Evolutionary conservation across 2,888 invertebrate genomes (phyloP).

Genomic region (Nomada fabriciana): DNA sequence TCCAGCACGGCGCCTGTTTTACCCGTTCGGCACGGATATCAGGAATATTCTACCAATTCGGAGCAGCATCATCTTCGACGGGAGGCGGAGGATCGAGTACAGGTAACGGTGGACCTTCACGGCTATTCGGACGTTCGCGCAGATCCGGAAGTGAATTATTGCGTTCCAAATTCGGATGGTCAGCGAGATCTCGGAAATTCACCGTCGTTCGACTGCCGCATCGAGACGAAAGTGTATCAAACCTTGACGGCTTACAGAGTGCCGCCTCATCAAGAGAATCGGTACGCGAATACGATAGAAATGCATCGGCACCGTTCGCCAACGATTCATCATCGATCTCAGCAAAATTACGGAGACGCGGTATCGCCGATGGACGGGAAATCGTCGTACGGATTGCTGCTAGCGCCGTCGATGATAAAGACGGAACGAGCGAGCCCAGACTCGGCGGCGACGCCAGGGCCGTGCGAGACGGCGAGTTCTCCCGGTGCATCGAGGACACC

Average conservation of each 20-base stretch:
- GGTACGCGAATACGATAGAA: not conserved
- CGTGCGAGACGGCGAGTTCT: conserved; percentile 74
- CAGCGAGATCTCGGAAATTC: conserved; percentile 52
- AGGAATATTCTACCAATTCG: conserved; percentile 63
- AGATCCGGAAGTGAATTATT: conserved; percentile 59
- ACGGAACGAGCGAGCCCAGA: conserved; percentile 80
- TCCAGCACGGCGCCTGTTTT: conserved; percentile 47
- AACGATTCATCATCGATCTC: conserved; percentile 41
- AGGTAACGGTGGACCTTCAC: conserved; percentile 51
- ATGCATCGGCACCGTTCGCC: conserved; percentile 47
- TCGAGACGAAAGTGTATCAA: conserved; percentile 69
- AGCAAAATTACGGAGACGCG: conserved; percentile 57
- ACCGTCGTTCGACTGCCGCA: conserved; percentile 31
- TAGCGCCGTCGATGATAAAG: conserved; percentile 81
- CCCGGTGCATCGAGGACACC: conserved; percentile 66
- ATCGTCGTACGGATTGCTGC: conserved; percentile 75
- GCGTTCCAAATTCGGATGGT: conserved; percentile 49
- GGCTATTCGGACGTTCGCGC: conserved; percentile 49
- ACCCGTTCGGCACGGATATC: conserved; percentile 59
- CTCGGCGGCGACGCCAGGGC: conserved; percentile 82
- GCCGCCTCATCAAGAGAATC: not conserved
- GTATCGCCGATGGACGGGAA: conserved; percentile 70
- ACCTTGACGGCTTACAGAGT: conserved; percentile 59
- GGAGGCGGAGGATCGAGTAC: conserved; percentile 55
- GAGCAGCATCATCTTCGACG: conserved; percentile 55